Evolutionary conservation across 2,113 vertebrate genomes (phyloP).

Genomic region (Heteronetta atricapilla): DNA sequence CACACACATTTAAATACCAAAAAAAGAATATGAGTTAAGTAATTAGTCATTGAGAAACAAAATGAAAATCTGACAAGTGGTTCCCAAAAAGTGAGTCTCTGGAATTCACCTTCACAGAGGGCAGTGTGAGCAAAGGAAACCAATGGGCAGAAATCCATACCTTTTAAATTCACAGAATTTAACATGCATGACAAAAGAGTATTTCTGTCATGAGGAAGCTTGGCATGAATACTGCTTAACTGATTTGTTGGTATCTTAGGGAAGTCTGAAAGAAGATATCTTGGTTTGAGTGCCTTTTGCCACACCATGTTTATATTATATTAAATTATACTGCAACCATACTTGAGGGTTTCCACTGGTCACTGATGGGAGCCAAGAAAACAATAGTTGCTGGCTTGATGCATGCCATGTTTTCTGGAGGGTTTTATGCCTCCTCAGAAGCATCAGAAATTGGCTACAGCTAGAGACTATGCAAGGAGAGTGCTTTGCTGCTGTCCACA

Average conservation of each 20-base stretch:
- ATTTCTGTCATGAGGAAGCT: not conserved
- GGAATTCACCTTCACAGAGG: constrained; percentile 22
- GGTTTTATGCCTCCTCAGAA: not conserved
- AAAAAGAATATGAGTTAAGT: not conserved
- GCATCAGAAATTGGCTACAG: constrained; percentile 31
- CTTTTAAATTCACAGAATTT: not conserved
- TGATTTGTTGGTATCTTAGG: not conserved
- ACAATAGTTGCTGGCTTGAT: not conserved
- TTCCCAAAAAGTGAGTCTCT: not conserved
- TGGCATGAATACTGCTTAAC: not conserved
- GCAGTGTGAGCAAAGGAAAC: constrained; percentile 33
- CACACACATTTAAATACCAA: not conserved
- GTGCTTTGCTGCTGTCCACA: not conserved
- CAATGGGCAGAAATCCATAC: not conserved
- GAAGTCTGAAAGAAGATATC: not conserved
- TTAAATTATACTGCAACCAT: fast-evolving
- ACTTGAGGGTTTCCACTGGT: not conserved
- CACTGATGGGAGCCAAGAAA: not conserved
- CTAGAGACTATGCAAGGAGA: constrained; percentile 19
- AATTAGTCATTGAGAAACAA: not conserved
- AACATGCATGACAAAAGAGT: not conserved
- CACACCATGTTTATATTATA: not conserved
- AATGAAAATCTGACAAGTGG: not conserved
- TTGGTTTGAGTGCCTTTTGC: not conserved
- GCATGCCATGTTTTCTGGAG: not conserved